A percentile compares a stretch with the other conserved stretches of the same genome.
phyloP scores from a whole-genome alignment of 2,888 invertebrate species.

The Ophioninae sp. region DNA sequence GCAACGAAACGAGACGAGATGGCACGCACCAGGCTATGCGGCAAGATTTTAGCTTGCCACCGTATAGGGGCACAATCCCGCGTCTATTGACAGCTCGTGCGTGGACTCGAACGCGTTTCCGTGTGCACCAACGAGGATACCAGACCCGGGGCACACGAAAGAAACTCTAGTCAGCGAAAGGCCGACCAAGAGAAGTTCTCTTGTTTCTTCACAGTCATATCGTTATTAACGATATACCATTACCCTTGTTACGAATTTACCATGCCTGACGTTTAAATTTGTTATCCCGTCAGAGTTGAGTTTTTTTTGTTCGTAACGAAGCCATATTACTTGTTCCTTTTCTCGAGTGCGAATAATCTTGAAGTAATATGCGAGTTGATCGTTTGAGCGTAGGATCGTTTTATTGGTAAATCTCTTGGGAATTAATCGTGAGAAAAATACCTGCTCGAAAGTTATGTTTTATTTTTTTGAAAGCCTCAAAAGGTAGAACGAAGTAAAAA shows the following conservation, averaged over 20 bases:
- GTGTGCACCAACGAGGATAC: slow-evolving; percentile 25
- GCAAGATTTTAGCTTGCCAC: slow-evolving; percentile 58
- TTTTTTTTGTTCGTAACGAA: too few species aligned
- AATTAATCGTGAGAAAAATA: too few species aligned
- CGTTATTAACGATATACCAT: slow-evolving; percentile 2
- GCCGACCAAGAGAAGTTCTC: slow-evolving; percentile 40
- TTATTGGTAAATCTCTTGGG: too few species aligned
- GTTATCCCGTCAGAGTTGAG: too few species aligned
- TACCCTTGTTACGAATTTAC: not conserved
- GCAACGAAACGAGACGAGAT: slow-evolving; percentile 11
- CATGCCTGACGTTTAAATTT: too few species aligned
- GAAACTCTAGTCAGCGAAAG: slow-evolving; percentile 66
- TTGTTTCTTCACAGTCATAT: slow-evolving; percentile 17
- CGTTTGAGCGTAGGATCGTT: too few species aligned
- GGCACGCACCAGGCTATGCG: slow-evolving; percentile 2
- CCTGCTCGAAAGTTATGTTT: too few species aligned
- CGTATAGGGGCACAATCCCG: slow-evolving; percentile 66
- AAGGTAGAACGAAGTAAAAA: too few species aligned
- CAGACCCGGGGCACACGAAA: slow-evolving; percentile 62
- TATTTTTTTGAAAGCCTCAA: too few species aligned
- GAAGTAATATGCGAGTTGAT: too few species aligned
- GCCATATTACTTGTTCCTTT: too few species aligned
- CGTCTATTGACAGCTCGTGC: slow-evolving; percentile 65
- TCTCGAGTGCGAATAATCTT: too few species aligned
- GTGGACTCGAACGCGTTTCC: slow-evolving; percentile 43